Percentiles rank a stretch among this genome's conserved stretches.
Evolutionary conservation across 2,113 vertebrate genomes (phyloP).

Genomic region (Scophthalmus maximus): DNA sequence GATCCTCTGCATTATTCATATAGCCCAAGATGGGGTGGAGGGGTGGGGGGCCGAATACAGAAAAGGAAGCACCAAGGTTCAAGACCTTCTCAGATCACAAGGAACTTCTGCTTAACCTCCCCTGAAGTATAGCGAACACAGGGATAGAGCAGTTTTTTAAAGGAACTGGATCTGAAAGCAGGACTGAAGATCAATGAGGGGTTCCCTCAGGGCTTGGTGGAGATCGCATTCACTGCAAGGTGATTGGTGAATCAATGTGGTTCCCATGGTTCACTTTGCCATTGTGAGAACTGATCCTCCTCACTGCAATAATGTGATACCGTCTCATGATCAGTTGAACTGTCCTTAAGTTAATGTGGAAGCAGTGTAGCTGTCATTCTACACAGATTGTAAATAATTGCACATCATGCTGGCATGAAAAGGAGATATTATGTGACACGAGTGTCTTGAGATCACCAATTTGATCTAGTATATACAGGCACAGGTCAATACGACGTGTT

Average conservation of each 20-base stretch:
- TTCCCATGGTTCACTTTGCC: slow-evolving; percentile 80
- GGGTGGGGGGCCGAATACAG: slow-evolving; percentile 71
- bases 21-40: slow-evolving; percentile 44
- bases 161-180: slow-evolving; percentile 76
- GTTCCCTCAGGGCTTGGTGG: slow-evolving; percentile 68
- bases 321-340: slow-evolving; percentile 37
- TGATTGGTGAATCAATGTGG: slow-evolving; percentile 80
- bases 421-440: slow-evolving; percentile 3
- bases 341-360: slow-evolving; percentile 17
- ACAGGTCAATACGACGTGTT: slow-evolving; percentile 23
- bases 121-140: slow-evolving; percentile 79
- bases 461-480: slow-evolving; percentile 6
- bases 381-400: slow-evolving; percentile 2
- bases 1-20: slow-evolving; percentile 83
- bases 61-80: slow-evolving; percentile 79
- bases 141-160: slow-evolving; percentile 71
- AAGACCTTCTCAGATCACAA: slow-evolving; percentile 84
- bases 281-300: slow-evolving; percentile 72
- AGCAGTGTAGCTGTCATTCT: slow-evolving; percentile 8
- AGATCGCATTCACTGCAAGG: slow-evolving; percentile 73
- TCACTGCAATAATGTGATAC: slow-evolving; percentile 45
- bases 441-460: slow-evolving; percentile 16
- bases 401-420: slow-evolving; percentile 1
- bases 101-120: slow-evolving; percentile 84
- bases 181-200: slow-evolving; percentile 79